Conservation (phyloP, 1,140 invertebrate species). For the Calliopsis andreniformis region DNA sequence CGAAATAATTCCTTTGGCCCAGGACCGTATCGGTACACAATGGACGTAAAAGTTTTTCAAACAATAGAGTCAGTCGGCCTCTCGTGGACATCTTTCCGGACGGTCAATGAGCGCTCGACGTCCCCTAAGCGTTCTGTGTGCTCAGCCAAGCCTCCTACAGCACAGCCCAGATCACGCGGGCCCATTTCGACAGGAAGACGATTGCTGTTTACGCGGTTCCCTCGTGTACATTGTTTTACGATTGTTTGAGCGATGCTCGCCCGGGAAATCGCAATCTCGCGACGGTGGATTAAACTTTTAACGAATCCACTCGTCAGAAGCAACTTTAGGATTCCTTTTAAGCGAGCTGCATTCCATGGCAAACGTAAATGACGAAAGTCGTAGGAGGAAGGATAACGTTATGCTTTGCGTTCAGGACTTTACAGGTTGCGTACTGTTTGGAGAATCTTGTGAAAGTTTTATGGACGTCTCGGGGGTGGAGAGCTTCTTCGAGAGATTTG, state of each 20-base stretch:
- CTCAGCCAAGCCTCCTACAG: slow-evolving; percentile 26
- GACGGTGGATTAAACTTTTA: slow-evolving; percentile 4
- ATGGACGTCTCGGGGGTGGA: too few relatives aligned
- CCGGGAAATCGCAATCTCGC: slow-evolving; percentile 2
- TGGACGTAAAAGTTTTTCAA: slow-evolving; percentile 49
- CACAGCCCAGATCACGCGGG: slow-evolving; percentile 30
- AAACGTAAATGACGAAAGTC: not conserved
- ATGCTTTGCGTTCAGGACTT: not conserved
- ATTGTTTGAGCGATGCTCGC: not conserved
- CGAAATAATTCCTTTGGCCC: slow-evolving; percentile 40
- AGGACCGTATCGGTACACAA: slow-evolving; percentile 39
- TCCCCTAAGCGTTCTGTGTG: slow-evolving; percentile 41
- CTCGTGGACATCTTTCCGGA: slow-evolving; percentile 44
- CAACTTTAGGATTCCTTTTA: not conserved
- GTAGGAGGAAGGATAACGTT: too few relatives aligned
- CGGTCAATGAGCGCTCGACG: slow-evolving; percentile 46
- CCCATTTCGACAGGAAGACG: not conserved
- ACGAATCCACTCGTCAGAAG: not conserved
- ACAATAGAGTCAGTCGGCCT: slow-evolving; percentile 44
- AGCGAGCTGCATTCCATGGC: not conserved
- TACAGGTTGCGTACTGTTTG: too few relatives aligned
- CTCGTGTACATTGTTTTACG: slow-evolving; percentile 5
- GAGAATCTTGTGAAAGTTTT: too few relatives aligned
- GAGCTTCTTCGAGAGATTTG: too few relatives aligned
- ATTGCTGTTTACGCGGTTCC: slow-evolving; percentile 21